These are phyloP conservation scores for Nycticebus coucang DNA, from an alignment of 2,113 vertebrate genomes.

Conservation along the genomic window DNA sequence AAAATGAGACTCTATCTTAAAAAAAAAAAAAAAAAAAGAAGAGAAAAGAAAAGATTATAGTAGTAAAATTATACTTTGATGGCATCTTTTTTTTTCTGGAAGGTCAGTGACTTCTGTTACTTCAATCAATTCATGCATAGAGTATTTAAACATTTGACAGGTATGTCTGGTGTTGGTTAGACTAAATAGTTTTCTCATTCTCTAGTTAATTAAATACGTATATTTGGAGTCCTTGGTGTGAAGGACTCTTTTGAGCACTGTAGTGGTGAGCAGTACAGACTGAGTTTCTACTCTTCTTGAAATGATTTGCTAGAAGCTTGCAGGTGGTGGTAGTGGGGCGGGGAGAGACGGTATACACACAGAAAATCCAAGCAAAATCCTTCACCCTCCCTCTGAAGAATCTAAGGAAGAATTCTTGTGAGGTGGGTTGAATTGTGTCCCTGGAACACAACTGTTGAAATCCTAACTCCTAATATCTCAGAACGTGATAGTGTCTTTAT, in stretches of 20 bases:
- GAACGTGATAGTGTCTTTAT: background rate
- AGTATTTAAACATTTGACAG: background rate
- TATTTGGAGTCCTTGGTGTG: background rate
- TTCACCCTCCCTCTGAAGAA: background rate
- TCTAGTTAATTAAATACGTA: background rate
- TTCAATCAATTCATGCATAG: background rate
- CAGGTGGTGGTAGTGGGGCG: rapidly evolving
- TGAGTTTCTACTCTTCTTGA: background rate
- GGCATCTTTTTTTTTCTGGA: background rate
- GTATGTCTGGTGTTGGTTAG: background rate
- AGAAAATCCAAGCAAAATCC: background rate
- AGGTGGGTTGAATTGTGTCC: background rate
- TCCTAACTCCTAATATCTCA: background rate
- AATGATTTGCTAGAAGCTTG: background rate
- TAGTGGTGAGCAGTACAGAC: background rate
- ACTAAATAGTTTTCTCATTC: background rate
- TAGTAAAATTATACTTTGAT: background rate
- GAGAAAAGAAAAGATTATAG: background rate
- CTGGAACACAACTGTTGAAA: background rate
- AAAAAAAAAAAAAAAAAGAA: too few relatives aligned
- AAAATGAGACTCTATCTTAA: too few relatives aligned
- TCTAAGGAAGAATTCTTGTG: background rate
- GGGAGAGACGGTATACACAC: background rate
- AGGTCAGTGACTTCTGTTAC: background rate
- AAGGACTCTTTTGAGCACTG: background rate